Percentiles rank a stretch among this genome's conserved stretches.
phyloP scores from a whole-genome alignment of 2,797 vertebrate genomes.

The Calcarius lapponicus region DNA sequence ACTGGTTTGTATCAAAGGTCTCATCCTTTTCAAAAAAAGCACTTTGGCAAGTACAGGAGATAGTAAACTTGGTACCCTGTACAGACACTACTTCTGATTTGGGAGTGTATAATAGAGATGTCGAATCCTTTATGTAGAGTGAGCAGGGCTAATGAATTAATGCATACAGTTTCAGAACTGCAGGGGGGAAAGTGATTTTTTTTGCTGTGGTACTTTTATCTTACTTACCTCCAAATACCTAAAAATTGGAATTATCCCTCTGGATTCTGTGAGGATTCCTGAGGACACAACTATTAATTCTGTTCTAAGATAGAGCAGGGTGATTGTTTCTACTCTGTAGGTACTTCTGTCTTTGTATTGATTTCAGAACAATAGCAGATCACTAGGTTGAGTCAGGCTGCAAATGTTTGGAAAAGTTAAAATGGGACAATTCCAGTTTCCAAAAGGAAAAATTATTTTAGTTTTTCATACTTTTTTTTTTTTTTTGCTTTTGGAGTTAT shows the following conservation, averaged over 20 bases:
- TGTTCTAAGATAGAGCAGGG: background rate
- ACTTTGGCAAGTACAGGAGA: background rate
- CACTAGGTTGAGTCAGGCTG: background rate
- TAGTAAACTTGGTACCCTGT: background rate
- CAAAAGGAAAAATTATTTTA: background rate
- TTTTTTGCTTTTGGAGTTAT: background rate
- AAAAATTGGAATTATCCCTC: background rate
- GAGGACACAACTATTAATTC: background rate
- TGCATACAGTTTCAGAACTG: background rate
- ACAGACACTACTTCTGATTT: background rate
- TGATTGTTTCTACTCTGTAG: background rate
- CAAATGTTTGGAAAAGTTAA: background rate
- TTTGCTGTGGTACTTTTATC: background rate
- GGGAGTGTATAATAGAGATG: background rate
- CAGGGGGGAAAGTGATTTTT: background rate
- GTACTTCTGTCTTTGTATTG: background rate
- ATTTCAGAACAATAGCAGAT: background rate
- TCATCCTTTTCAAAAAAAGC: background rate
- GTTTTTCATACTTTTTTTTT: background rate
- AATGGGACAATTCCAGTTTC: background rate
- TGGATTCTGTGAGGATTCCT: background rate
- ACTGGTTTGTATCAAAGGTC: background rate
- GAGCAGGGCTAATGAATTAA: background rate
- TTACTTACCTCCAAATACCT: background rate
- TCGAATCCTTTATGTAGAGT: accelerated